Percentiles rank a stretch among this genome's conserved stretches.
Evolutionary conservation across 2,888 invertebrate genomes (phyloP).

Genomic region (Cephalotes varians): DNA sequence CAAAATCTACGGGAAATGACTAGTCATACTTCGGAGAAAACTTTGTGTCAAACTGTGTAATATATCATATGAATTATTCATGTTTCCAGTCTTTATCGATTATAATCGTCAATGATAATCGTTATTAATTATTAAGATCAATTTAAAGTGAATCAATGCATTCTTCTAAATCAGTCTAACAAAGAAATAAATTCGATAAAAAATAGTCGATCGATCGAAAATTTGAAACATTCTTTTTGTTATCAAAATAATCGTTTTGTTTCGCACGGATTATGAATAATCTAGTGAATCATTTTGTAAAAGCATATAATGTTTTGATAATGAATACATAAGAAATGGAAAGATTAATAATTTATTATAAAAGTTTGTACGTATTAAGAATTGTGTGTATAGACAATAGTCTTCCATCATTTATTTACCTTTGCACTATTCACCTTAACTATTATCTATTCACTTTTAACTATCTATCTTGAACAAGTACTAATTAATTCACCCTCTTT

Average conservation of each 20-base stretch:
- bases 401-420: slow-evolving; percentile 63
- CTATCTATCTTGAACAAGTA: too few relatives aligned
- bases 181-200: neutral
- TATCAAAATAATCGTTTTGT: neutral
- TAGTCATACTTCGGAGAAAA: too few relatives aligned
- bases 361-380: slow-evolving; percentile 78
- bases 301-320: slow-evolving; percentile 12
- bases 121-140: neutral
- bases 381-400: slow-evolving; percentile 79
- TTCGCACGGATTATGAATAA: neutral
- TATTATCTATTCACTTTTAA: too few relatives aligned
- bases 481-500: neutral
- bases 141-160: neutral
- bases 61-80: slow-evolving; percentile 10
- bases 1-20: too few relatives aligned
- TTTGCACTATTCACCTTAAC: slow-evolving; percentile 16
- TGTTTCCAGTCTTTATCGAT: neutral
- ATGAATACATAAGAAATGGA: slow-evolving; percentile 70
- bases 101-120: neutral
- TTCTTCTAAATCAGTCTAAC: too few relatives aligned
- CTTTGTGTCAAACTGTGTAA: too few relatives aligned
- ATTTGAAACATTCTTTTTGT: neutral
- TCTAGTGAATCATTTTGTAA: slow-evolving; percentile 17
- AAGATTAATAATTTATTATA: slow-evolving; percentile 82
- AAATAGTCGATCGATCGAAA: neutral